A percentile compares a stretch with the other conserved stretches of the same genome.
phyloP scores from a whole-genome alignment of 1,140 invertebrate genomes.

The Manduca sexta region DNA sequence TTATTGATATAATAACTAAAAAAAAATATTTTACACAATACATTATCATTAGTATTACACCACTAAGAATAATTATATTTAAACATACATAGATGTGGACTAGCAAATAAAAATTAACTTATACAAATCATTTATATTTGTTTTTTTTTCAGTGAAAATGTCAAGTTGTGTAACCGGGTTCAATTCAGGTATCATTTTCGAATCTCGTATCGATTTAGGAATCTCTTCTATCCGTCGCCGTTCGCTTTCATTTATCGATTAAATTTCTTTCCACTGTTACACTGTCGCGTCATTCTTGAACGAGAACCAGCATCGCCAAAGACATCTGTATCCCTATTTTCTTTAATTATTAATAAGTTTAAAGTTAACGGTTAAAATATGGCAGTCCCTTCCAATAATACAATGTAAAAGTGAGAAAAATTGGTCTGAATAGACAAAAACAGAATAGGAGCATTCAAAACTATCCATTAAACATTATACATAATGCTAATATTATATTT shows the following conservation, averaged over 20 bases:
- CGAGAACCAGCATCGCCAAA: no score
- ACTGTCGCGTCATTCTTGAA: no score
- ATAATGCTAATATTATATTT: conserved; percentile 46
- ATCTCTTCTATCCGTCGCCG: no score
- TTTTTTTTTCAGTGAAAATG: conserved; percentile 24
- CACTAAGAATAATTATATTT: conserved; percentile 67
- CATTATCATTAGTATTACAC: conserved; percentile 71
- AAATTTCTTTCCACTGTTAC: no score
- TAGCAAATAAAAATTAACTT: conserved; percentile 69
- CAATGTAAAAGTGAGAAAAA: conserved; percentile 65
- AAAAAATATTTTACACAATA: conserved; percentile 70
- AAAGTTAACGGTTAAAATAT: conserved; percentile 40
- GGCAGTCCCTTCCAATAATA: conserved; percentile 61
- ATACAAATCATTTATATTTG: conserved; percentile 41
- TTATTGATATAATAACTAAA: conserved; percentile 70
- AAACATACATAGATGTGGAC: conserved; percentile 66
- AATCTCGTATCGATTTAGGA: no score
- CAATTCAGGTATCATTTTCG: no score
- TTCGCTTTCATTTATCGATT: no score
- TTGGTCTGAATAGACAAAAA: conserved; percentile 63
- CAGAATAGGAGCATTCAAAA: conserved; percentile 41
- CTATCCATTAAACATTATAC: conserved; percentile 57
- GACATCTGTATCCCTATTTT: no score
- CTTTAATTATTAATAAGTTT: no score
- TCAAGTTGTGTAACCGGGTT: neutral